phyloP scores from a whole-genome alignment of 2,113 vertebrate species.

The Apistogramma diplotaenia region DNA sequence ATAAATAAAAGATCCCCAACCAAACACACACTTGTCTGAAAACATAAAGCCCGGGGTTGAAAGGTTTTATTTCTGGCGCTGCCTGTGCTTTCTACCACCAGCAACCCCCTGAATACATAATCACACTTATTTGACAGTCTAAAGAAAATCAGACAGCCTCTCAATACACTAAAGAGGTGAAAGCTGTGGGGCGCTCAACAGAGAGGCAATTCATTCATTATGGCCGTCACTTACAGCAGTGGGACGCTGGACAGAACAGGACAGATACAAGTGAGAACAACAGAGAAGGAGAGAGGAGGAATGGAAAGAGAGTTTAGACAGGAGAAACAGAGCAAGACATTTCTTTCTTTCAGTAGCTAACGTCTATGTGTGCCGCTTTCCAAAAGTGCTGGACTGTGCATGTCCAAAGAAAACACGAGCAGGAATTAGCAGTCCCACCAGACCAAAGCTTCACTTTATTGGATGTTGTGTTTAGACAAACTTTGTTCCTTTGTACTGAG shows the following conservation, averaged over 20 bases:
- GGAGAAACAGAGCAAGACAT: neutral
- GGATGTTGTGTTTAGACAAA: constrained; percentile 52
- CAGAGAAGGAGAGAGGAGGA: neutral
- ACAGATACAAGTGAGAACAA: neutral
- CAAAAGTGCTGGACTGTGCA: constrained; percentile 2
- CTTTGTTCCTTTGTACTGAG: constrained; percentile 23
- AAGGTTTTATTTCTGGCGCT: neutral
- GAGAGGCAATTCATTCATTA: constrained; percentile 54
- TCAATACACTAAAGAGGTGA: constrained; percentile 53
- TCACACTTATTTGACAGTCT: constrained; percentile 45
- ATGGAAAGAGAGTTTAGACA: neutral
- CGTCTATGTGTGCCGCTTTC: constrained; percentile 40
- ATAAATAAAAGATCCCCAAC: neutral
- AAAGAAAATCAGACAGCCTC: constrained; percentile 41
- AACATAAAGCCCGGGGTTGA: neutral
- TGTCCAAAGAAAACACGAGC: constrained; percentile 45
- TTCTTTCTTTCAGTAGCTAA: neutral
- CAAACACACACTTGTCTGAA: neutral
- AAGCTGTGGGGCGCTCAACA: constrained; percentile 20
- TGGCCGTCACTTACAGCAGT: constrained; percentile 22
- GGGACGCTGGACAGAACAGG: neutral
- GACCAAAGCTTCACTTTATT: constrained; percentile 56
- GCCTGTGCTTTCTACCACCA: neutral
- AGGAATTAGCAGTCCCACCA: constrained; percentile 23
- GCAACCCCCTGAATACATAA: constrained; percentile 36